phyloP scores from a whole-genome alignment of 2,888 invertebrate genomes.

The Trissolcus brochymenae region DNA sequence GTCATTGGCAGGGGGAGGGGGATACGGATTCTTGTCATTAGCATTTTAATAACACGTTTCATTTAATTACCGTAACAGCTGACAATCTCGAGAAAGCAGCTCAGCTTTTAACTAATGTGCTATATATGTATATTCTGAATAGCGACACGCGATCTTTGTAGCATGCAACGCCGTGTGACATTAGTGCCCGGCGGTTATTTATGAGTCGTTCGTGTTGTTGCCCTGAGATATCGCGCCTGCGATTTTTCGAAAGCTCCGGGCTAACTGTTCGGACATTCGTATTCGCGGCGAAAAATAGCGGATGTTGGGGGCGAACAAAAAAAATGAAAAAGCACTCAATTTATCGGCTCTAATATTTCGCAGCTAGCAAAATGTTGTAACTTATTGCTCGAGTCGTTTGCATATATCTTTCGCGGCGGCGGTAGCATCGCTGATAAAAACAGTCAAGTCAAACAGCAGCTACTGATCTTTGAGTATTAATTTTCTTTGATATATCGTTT shows the following conservation, averaged over 20 bases:
- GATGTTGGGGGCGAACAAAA: slow-evolving; percentile 19
- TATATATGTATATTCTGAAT: slow-evolving; percentile 46
- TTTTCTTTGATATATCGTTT: slow-evolving; percentile 15
- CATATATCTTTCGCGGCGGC: slow-evolving; percentile 33
- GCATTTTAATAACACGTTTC: slow-evolving; percentile 54
- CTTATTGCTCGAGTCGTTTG: slow-evolving; percentile 47
- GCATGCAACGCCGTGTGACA: slow-evolving; percentile 51
- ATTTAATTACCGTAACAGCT: slow-evolving; percentile 55
- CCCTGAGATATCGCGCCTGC: slow-evolving; percentile 49
- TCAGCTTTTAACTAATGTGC: slow-evolving; percentile 36
- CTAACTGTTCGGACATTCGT: slow-evolving; percentile 49
- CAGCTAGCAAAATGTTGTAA: slow-evolving; percentile 39
- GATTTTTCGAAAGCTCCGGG: slow-evolving; percentile 52
- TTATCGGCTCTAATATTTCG: slow-evolving; percentile 51
- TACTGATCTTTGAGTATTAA: slow-evolving; percentile 37
- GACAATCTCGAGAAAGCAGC: slow-evolving; percentile 48
- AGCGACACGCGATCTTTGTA: slow-evolving; percentile 45
- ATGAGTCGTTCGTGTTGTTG: slow-evolving; percentile 53
- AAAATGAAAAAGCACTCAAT: slow-evolving; percentile 53
- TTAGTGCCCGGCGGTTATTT: slow-evolving; percentile 51
- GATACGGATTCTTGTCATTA: slow-evolving; percentile 40
- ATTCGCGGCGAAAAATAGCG: slow-evolving; percentile 47
- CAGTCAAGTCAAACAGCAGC: slow-evolving; percentile 6
- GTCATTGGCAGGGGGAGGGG: slow-evolving; percentile 34
- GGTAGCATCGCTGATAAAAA: slow-evolving; percentile 30